Evolutionary conservation across 2,797 vertebrate genomes (phyloP).

Genomic region (Clarias laeviceps): DNA sequence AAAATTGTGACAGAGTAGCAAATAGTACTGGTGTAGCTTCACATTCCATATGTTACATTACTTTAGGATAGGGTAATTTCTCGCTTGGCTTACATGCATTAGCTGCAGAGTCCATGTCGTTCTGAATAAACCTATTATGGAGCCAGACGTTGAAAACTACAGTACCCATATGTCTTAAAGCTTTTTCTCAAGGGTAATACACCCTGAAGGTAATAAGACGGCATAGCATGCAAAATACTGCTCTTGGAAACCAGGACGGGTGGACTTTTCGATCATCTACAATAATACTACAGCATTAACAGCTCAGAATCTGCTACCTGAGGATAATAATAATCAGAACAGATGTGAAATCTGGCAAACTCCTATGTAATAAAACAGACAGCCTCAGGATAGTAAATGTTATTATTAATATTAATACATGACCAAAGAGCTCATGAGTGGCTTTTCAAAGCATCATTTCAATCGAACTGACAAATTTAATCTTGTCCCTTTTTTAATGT

Average conservation of each 20-base stretch:
- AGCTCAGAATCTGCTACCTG: constrained; percentile 20
- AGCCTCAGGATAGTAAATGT: constrained; percentile 54
- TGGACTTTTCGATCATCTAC: constrained; percentile 40
- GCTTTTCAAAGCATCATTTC: constrained; percentile 44
- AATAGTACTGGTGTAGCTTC: constrained; percentile 39
- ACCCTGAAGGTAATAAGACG: constrained; percentile 53
- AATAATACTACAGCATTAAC: constrained; percentile 26
- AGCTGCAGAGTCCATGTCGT: constrained; percentile 58
- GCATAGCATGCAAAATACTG: constrained; percentile 39
- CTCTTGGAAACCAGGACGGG: constrained; percentile 19
- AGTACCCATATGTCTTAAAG: constrained; percentile 52
- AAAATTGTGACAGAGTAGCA: constrained; percentile 29
- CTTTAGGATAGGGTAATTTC: constrained; percentile 55
- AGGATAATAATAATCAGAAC: constrained; percentile 40
- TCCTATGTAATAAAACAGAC: constrained; percentile 54
- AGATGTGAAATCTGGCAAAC: constrained; percentile 38
- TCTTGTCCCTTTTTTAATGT: constrained; percentile 27
- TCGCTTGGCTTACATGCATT: constrained; percentile 61
- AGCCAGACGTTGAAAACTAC: constrained; percentile 50
- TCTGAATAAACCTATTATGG: constrained; percentile 58
- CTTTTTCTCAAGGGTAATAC: constrained; percentile 56
- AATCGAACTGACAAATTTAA: constrained; percentile 49
- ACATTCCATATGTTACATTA: constrained; percentile 52
- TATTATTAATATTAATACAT: constrained; percentile 60
- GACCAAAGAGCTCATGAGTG: constrained; percentile 42